phyloP scores from a whole-genome alignment of 2,888 invertebrate species.

The Eilema sororculum region DNA sequence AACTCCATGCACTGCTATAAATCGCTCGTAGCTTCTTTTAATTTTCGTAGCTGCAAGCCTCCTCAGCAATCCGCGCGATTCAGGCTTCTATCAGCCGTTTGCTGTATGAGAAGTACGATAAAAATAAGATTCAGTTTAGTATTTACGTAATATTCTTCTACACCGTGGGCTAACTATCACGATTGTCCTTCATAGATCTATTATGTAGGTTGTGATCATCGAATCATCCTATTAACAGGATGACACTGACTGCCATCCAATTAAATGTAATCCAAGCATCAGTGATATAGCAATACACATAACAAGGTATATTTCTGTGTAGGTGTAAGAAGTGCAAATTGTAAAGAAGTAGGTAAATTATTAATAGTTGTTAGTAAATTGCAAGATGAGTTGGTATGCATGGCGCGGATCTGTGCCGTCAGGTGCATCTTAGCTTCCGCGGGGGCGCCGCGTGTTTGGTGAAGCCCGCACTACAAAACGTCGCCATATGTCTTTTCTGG shows the following conservation, averaged over 20 bases:
- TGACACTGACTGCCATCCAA: conserved; percentile 22
- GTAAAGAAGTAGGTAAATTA: conserved; percentile 24
- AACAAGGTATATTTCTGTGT: conserved; percentile 34
- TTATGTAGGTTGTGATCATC: conserved; percentile 6
- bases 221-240: conserved; percentile 14
- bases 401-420: conserved; percentile 38
- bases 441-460: conserved; percentile 5
- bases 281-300: conserved; percentile 23
- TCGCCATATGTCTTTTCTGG: not conserved
- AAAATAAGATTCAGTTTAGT: not conserved
- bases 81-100: not conserved
- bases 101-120: not conserved
- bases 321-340: conserved; percentile 46
- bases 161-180: not conserved
- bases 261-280: conserved; percentile 25
- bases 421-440: conserved; percentile 19
- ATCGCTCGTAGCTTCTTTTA: not conserved
- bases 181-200: not conserved
- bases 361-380: conserved; percentile 42
- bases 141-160: not conserved
- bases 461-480: not conserved
- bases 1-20: too few species aligned
- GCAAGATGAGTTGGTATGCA: conserved; percentile 41
- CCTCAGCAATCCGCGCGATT: too few species aligned
- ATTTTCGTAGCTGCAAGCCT: not conserved